Evolutionary conservation across 2,113 vertebrate genomes (phyloP).

Genomic region (Meleagris gallopavo): DNA sequence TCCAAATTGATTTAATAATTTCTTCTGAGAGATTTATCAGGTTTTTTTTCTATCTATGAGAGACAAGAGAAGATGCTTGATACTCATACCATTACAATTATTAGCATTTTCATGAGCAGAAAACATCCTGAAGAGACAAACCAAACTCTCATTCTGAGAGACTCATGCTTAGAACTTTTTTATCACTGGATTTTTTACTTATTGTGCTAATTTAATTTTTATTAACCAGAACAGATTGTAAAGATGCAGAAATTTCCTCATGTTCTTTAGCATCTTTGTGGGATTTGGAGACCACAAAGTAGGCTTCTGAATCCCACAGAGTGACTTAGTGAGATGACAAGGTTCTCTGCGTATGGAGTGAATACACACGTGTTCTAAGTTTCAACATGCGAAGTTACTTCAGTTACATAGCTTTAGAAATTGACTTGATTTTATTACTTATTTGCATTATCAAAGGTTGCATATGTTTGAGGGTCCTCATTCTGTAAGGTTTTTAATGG

Average conservation of each 20-base stretch:
- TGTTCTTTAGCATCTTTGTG: neutral
- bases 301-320: neutral
- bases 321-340: neutral
- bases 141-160: neutral
- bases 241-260: neutral
- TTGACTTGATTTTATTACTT: neutral
- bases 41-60: neutral
- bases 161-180: neutral
- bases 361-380: fast-evolving
- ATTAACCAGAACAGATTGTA: neutral
- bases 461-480: neutral
- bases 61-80: neutral
- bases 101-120: neutral
- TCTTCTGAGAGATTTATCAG: conserved; percentile 21
- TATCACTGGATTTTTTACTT: neutral
- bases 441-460: neutral
- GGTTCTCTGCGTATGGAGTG: neutral
- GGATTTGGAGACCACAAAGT: neutral
- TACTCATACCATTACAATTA: neutral
- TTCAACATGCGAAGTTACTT: neutral
- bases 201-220: neutral
- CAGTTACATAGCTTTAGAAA: neutral
- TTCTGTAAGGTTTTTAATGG: neutral
- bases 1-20: conserved; percentile 22
- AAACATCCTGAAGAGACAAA: neutral